Percentiles rank a stretch among this genome's conserved stretches.
Evolutionary conservation across 2,888 invertebrate species (phyloP).

Genomic region (Eupithecia dodoneata): DNA sequence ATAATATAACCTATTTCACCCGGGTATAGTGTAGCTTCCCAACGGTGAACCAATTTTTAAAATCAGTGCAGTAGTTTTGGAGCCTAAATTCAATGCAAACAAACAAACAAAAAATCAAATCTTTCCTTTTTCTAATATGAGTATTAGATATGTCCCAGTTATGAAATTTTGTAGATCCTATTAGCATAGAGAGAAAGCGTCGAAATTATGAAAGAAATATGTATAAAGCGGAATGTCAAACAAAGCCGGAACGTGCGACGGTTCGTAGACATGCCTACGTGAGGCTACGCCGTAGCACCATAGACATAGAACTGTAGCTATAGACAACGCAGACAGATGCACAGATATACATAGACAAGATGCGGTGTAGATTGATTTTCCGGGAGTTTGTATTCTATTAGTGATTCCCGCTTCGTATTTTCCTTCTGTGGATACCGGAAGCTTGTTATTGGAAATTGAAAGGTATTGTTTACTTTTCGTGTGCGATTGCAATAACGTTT

Average conservation of each 20-base stretch:
- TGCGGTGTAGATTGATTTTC: constrained; percentile 60
- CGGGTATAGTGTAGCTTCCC: too few relatives aligned
- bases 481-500: constrained; percentile 23
- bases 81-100: too few relatives aligned
- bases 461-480: constrained; percentile 43
- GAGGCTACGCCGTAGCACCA: constrained; percentile 51
- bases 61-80: too few relatives aligned
- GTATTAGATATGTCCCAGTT: too few relatives aligned
- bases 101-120: too few relatives aligned
- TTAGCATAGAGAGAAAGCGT: not conserved
- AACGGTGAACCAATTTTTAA: too few relatives aligned
- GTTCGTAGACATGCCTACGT: constrained; percentile 59
- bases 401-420: constrained; percentile 49
- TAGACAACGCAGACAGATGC: constrained; percentile 12
- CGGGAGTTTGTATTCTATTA: constrained; percentile 55
- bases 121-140: too few relatives aligned
- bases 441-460: constrained; percentile 46
- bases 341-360: constrained; percentile 19
- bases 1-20: too few relatives aligned
- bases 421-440: constrained; percentile 47
- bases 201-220: constrained; percentile 2
- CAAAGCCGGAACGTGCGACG: constrained; percentile 40
- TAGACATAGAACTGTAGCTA: constrained; percentile 6
- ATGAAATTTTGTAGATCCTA: not conserved
- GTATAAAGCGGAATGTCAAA: constrained; percentile 29